Evolutionary conservation across 2,113 vertebrate species (phyloP).

Genomic region (Scomber colias): DNA sequence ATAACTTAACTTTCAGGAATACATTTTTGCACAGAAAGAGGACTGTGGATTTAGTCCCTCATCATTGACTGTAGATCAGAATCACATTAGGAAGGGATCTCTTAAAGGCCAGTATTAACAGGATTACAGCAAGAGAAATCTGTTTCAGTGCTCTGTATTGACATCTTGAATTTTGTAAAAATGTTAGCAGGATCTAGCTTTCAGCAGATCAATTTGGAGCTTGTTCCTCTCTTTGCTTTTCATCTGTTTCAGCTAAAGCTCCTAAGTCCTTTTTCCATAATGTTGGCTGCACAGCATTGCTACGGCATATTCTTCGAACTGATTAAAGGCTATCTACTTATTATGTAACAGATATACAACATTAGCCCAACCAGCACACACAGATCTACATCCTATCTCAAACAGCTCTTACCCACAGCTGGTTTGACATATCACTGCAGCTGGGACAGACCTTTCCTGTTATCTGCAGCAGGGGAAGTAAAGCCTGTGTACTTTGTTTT

Average conservation of each 20-base stretch:
- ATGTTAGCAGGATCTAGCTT: no score
- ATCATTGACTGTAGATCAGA: no score
- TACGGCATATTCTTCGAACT: neutral
- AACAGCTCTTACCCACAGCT: conserved; percentile 11
- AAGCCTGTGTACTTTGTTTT: conserved; percentile 46
- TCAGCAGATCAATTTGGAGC: neutral
- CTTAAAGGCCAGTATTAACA: no score
- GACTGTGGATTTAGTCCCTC: no score
- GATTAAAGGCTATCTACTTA: neutral
- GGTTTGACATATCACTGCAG: conserved; percentile 26
- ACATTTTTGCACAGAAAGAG: no score
- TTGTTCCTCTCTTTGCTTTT: neutral
- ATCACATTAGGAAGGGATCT: no score
- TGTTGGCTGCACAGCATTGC: neutral
- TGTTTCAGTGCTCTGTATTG: no score
- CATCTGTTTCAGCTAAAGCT: neutral
- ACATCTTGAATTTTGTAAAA: no score
- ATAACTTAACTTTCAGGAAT: no score
- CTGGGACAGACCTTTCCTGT: conserved; percentile 72
- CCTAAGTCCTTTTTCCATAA: neutral
- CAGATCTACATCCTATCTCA: neutral
- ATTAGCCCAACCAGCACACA: no score
- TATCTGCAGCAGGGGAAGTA: conserved; percentile 70
- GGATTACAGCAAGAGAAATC: no score
- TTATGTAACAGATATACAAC: neutral